Percentiles rank a stretch among this genome's conserved stretches.
Conservation (phyloP, 2,797 vertebrate species). For the Anguilla obscura region DNA sequence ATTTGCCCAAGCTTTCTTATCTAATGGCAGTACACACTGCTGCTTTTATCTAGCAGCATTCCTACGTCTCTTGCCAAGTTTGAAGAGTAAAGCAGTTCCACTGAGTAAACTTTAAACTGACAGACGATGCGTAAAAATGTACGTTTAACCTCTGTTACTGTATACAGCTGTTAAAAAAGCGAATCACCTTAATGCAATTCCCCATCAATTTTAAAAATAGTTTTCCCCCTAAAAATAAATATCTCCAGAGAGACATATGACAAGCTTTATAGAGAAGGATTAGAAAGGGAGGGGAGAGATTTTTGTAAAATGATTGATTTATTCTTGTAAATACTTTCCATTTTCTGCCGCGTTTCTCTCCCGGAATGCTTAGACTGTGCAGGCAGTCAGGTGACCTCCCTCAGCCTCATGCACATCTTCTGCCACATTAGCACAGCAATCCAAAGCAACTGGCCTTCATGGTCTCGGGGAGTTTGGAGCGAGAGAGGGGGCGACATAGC, state of each 20-base stretch:
- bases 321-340: constrained; percentile 32
- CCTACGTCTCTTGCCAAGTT: not conserved
- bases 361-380: constrained; percentile 67
- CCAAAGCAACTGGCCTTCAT: constrained; percentile 58
- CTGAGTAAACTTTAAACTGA: not conserved
- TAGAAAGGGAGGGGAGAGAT: not conserved
- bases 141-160: not conserved
- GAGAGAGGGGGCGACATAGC: too few species aligned
- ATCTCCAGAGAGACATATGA: not conserved
- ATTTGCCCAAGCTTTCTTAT: not conserved
- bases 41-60: not conserved
- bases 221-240: not conserved
- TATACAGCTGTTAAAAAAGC: not conserved
- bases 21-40: not conserved
- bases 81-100: not conserved
- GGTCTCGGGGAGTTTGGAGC: constrained; percentile 51
- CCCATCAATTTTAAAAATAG: not conserved
- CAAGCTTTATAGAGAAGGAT: not conserved
- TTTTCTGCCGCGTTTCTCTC: constrained; percentile 64
- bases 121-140: not conserved
- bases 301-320: not conserved
- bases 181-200: not conserved
- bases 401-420: constrained; percentile 71
- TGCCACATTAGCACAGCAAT: constrained; percentile 71
- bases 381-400: constrained; percentile 66